Base-by-base conservation (phyloP, 2,113 vertebrate genomes). In the Sturnira hondurensis region DNA sequence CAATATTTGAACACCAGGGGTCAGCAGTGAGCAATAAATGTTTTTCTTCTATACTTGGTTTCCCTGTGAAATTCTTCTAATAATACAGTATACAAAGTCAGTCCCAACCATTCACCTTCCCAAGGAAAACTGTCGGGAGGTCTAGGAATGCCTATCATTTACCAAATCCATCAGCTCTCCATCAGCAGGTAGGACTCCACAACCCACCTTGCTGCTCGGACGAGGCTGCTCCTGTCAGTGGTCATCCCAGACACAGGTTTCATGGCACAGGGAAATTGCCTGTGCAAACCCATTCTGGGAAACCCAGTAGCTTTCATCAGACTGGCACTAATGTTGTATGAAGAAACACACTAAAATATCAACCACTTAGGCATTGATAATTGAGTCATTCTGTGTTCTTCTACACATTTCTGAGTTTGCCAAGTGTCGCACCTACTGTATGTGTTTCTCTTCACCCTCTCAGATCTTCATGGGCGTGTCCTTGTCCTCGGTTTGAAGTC, bases 21-120 rank as follows among this genome's bases (percentile, higher is more conserved):
- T 11, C 95, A 86, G 45, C 54, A 26, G 36, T 91, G 43, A 94
- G 26, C 50, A 89, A 77, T 22, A 47, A 73, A 28, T 22, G 22
- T 15, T 52, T 76, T 38, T 4, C 10, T 56, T 5, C 41, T 41
- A 4, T 47, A n/a, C 26, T 52, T 45, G 45, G 33, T 56, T 61
- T 68, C 45, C 19, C 28, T 20, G 22, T 73, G 43, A 87, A 41
- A 33, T 54, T 70, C 4, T 45, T 76, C 50, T 82, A 43, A 56
- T 56, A 24, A 31, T 65, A n/a, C 36, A 1, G 0, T 17, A 3
- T 12, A 24, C 6, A 76, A 24, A 11, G 14, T 41, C 10, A 31
- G 4, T 14, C 52, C 38, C 41, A 8, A n/a, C 54, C 47, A 61
- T 67, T 56, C 80, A 73, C 52, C 19, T 9, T 68, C 47, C 50